Evolutionary conservation across 1,140 invertebrate genomes (phyloP).

Genomic region (Augochlora pura): DNA sequence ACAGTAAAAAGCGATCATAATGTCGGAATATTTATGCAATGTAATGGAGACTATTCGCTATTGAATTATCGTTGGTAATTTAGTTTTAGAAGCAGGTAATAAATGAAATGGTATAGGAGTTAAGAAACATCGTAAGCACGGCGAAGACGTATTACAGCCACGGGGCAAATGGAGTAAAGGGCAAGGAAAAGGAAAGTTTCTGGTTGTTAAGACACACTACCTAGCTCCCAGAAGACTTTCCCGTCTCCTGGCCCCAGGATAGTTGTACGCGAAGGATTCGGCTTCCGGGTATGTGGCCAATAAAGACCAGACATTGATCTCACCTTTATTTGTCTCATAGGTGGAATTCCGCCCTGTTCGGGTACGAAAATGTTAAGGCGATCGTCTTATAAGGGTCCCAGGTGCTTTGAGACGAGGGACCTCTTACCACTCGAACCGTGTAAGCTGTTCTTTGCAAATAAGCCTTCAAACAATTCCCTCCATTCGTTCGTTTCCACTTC

Average conservation of each 20-base stretch:
- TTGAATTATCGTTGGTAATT: neutral
- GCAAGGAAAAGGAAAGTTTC: neutral
- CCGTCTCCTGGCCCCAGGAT: slow-evolving; percentile 11
- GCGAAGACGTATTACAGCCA: neutral
- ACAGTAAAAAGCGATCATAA: too few species aligned
- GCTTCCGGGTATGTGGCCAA: slow-evolving; percentile 33
- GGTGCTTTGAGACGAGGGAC: neutral
- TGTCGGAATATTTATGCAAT: too few species aligned
- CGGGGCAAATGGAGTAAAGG: slow-evolving; percentile 2
- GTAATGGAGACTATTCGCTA: too few species aligned
- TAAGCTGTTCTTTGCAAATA: neutral
- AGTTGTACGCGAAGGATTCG: slow-evolving; percentile 24
- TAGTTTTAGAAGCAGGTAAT: neutral
- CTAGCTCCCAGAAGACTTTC: slow-evolving; percentile 45
- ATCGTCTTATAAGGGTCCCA: neutral
- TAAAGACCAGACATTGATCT: slow-evolving; percentile 18
- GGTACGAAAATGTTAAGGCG: neutral
- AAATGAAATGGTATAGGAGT: neutral
- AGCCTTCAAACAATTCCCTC: neutral
- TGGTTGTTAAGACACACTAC: neutral
- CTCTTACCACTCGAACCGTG: neutral
- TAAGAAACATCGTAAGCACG: neutral
- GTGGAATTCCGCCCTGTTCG: slow-evolving; percentile 4
- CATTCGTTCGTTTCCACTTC: neutral
- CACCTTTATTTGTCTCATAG: slow-evolving; percentile 37